Percentiles rank a stretch among this genome's conserved stretches.
These are phyloP conservation scores for Loriculus beryllinus DNA, from an alignment of 2,797 vertebrate genomes.

Conservation along the genomic window DNA sequence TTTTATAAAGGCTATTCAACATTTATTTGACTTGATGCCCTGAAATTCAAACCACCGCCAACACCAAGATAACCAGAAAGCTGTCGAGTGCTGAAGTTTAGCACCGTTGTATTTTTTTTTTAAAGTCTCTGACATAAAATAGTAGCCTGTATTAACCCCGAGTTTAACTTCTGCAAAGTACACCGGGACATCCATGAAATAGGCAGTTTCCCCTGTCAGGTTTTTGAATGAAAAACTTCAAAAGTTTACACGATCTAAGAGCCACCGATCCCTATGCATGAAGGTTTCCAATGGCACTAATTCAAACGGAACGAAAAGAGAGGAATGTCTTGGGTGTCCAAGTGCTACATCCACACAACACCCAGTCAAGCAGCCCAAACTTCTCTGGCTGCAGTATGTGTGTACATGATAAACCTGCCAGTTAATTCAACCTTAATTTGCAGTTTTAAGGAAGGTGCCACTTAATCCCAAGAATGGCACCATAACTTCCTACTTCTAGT, in stretches of 20 bases:
- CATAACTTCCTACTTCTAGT: background rate
- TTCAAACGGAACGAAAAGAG: background rate
- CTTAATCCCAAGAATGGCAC: background rate
- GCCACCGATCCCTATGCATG: background rate
- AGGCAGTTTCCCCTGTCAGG: background rate
- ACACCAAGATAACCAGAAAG: background rate
- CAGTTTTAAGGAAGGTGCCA: conserved; percentile 5
- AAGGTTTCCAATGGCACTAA: background rate
- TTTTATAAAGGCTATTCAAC: background rate
- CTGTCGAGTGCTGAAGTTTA: background rate
- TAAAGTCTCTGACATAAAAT: background rate
- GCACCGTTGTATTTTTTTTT: accelerated
- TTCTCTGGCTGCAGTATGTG: background rate
- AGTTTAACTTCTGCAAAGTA: background rate
- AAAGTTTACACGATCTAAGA: background rate
- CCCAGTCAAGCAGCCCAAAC: background rate
- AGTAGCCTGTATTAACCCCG: background rate
- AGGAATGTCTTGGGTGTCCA: background rate
- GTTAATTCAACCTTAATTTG: conserved; percentile 5
- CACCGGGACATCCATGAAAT: background rate
- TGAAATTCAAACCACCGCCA: background rate
- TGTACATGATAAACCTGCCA: background rate
- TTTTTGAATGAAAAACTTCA: background rate
- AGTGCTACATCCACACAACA: background rate
- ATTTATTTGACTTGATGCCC: background rate